phyloP scores from a whole-genome alignment of 1,140 invertebrate genomes.

The Phortica variegata region DNA sequence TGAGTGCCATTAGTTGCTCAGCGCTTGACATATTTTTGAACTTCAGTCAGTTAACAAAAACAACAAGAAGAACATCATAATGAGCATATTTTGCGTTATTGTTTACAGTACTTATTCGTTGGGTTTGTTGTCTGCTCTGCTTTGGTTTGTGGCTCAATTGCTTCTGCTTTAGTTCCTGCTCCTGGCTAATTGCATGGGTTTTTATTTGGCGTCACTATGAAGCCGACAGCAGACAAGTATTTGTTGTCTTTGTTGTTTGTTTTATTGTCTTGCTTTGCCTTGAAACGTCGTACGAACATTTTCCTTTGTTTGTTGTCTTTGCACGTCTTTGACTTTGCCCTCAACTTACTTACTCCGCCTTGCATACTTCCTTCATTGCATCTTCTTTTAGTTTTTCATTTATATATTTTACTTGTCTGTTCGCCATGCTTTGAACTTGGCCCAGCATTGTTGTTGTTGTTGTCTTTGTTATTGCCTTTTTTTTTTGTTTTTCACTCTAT shows the following conservation, averaged over 20 bases:
- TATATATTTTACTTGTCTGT: not conserved
- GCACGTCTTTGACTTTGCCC: not conserved
- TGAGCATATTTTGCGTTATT: not conserved
- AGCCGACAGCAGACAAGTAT: too few relatives aligned
- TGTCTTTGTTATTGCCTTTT: constrained; percentile 1
- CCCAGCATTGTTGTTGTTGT: constrained; percentile 31
- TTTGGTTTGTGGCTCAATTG: too few relatives aligned
- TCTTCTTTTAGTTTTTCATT: not conserved
- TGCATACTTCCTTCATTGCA: too few relatives aligned
- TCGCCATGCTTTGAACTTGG: constrained; percentile 20
- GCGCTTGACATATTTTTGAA: too few relatives aligned
- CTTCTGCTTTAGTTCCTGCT: not conserved
- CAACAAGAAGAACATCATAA: too few relatives aligned
- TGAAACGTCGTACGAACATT: constrained; percentile 1
- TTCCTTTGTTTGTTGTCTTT: constrained; percentile 5
- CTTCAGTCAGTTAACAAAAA: too few relatives aligned
- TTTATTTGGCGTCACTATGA: too few relatives aligned
- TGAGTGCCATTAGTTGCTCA: not conserved
- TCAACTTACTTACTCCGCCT: too few relatives aligned
- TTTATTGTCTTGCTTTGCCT: not conserved
- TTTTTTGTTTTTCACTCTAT: constrained; percentile 6
- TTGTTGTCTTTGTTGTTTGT: constrained; percentile 10
- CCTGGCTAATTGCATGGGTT: not conserved
- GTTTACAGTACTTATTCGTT: constrained; percentile 10
- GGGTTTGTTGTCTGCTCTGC: not conserved